These are phyloP conservation scores for Cephalopachus bancanus DNA, from an alignment of 2,797 vertebrate genomes.

Conservation along the genomic window DNA sequence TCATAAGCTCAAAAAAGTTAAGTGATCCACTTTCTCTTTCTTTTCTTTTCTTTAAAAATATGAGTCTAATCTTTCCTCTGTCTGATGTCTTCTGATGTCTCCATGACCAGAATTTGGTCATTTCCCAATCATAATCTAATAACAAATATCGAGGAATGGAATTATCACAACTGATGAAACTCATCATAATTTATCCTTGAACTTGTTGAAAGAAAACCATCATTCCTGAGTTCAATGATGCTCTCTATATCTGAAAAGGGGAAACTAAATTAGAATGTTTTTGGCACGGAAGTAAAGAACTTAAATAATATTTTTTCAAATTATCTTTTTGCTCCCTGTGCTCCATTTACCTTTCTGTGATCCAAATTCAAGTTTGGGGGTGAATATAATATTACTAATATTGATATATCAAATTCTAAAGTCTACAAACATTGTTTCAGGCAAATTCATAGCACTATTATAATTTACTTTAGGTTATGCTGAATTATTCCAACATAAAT, in stretches of 20 bases:
- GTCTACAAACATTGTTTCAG: conserved; percentile 27
- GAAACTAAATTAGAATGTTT: neutral
- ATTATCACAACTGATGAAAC: neutral
- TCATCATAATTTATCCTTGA: neutral
- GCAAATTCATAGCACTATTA: conserved; percentile 1
- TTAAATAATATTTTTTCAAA: neutral
- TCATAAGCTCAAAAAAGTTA: neutral
- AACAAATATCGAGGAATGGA: neutral
- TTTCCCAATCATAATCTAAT: neutral
- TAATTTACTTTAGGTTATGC: conserved; percentile 18
- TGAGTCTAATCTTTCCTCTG: neutral
- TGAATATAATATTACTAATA: conserved; percentile 3
- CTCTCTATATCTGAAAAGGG: neutral
- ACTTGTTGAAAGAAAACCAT: neutral
- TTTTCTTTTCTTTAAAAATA: neutral
- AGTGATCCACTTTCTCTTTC: neutral
- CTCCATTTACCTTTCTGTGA: neutral
- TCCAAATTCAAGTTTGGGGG: neutral
- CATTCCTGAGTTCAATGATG: neutral
- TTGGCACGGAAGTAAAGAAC: neutral
- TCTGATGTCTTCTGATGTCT: neutral
- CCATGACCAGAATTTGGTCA: neutral
- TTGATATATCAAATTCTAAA: conserved; percentile 18
- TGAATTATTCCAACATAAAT: conserved; percentile 64
- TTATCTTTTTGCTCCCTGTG: neutral